Conservation (phyloP, 2,888 invertebrate genomes). For the Caenorhabditis panamensis region DNA sequence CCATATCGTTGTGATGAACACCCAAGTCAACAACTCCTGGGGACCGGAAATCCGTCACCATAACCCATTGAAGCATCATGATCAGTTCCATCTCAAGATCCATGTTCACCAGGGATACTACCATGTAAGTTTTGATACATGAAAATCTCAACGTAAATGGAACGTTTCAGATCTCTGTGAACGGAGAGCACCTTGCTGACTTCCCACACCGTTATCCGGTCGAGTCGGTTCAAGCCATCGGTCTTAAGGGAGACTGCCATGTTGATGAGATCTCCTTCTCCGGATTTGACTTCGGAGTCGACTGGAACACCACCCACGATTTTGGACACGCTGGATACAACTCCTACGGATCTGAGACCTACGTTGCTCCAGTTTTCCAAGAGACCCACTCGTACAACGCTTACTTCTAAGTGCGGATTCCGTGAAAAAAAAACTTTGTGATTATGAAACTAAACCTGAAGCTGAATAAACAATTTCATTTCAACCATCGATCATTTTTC, state of each 20-base stretch:
- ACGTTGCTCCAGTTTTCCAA: constrained; percentile 66
- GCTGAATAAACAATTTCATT: too few relatives aligned
- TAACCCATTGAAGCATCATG: constrained; percentile 70
- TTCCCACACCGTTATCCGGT: constrained; percentile 70
- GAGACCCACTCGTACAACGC: constrained; percentile 63
- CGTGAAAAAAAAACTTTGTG: neutral
- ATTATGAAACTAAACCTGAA: too few relatives aligned
- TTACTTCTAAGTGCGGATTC: constrained; percentile 57
- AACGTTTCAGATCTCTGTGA: constrained; percentile 70
- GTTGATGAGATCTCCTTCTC: constrained; percentile 69
- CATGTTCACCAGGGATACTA: constrained; percentile 69
- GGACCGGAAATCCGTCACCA: constrained; percentile 68
- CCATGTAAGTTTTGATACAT: constrained; percentile 52
- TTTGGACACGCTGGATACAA: constrained; percentile 72
- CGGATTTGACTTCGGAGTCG: constrained; percentile 67
- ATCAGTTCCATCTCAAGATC: constrained; percentile 67
- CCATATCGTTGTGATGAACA: constrained; percentile 68
- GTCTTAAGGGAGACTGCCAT: constrained; percentile 67
- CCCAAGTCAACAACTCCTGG: constrained; percentile 62
- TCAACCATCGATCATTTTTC: too few relatives aligned
- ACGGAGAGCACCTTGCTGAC: constrained; percentile 68
- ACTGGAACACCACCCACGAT: constrained; percentile 61
- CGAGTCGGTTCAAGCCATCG: constrained; percentile 70
- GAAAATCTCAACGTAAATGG: neutral
- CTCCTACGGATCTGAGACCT: constrained; percentile 68